Evolutionary conservation across 2,888 invertebrate genomes (phyloP).

Genomic region (Entomobrya multifasciata): DNA sequence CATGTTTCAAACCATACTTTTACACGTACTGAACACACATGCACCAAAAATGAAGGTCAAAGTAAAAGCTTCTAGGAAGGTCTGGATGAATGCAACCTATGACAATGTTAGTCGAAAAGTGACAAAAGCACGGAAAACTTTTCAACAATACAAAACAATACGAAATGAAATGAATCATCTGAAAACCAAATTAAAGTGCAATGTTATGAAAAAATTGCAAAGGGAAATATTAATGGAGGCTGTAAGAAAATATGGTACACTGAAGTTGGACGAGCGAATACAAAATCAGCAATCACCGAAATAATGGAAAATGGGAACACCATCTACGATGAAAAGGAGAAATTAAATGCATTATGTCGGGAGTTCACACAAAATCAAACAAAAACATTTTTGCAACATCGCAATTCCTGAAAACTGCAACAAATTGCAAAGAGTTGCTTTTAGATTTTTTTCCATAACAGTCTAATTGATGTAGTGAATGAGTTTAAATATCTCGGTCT

Average conservation of each 20-base stretch:
- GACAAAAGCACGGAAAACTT: not conserved
- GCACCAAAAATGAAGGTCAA: not conserved
- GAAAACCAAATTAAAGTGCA: not conserved
- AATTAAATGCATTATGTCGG: too few species aligned
- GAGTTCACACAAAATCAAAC: too few species aligned
- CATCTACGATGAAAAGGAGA: too few species aligned
- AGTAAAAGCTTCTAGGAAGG: not conserved
- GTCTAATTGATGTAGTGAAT: not conserved
- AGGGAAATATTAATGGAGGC: not conserved
- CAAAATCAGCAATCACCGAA: too few species aligned
- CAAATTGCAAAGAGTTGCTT: too few species aligned
- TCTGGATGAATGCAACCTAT: slow-evolving; percentile 23
- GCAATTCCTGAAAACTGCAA: too few species aligned
- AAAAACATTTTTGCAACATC: too few species aligned
- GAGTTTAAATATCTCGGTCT: not conserved
- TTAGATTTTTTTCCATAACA: not conserved
- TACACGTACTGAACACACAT: slow-evolving; percentile 11
- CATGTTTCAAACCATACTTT: too few species aligned
- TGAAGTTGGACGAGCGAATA: too few species aligned
- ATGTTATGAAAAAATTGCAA: not conserved
- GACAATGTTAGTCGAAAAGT: not conserved
- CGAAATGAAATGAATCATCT: not conserved
- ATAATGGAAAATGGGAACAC: too few species aligned
- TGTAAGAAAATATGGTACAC: too few species aligned
- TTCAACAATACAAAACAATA: not conserved